phyloP scores from a whole-genome alignment of 2,888 invertebrate species.

The Agrotis exclamationis region DNA sequence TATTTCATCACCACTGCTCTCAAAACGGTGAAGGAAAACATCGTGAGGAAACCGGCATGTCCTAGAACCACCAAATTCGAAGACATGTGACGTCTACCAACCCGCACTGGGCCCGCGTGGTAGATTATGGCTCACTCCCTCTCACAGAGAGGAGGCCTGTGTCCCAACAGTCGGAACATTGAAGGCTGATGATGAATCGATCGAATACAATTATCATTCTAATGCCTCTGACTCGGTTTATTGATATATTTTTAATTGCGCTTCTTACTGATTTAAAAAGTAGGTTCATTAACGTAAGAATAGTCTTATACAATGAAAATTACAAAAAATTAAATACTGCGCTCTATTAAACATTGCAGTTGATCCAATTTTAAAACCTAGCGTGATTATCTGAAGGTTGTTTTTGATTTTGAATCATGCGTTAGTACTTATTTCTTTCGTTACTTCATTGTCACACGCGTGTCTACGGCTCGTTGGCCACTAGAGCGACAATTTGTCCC shows the following conservation, averaged over 20 bases:
- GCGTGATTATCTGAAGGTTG: not conserved
- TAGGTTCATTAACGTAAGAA: conserved; percentile 1
- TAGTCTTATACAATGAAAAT: conserved; percentile 1
- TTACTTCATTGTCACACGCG: conserved; percentile 1
- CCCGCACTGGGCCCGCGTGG: no score
- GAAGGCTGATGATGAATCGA: no score
- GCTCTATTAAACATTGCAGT: conserved; percentile 11
- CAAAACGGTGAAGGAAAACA: no score
- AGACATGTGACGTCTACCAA: no score
- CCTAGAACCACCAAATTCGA: no score
- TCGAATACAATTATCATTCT: conserved; percentile 37
- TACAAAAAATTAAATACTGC: not conserved
- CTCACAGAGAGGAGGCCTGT: no score
- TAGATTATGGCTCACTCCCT: no score
- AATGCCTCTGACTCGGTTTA: conserved; percentile 31
- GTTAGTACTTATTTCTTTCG: not conserved
- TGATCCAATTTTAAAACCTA: conserved; percentile 10
- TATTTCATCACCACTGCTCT: no score
- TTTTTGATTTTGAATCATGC: conserved; percentile 3
- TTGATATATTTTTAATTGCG: conserved; percentile 38
- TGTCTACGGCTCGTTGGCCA: conserved; percentile 32
- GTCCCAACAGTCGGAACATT: no score
- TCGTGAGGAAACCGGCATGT: no score
- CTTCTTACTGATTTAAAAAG: conserved; percentile 9
- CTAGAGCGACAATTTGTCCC: conserved; percentile 21